phyloP scores from a whole-genome alignment of 2,888 invertebrate species.

The Lymantria monacha region DNA sequence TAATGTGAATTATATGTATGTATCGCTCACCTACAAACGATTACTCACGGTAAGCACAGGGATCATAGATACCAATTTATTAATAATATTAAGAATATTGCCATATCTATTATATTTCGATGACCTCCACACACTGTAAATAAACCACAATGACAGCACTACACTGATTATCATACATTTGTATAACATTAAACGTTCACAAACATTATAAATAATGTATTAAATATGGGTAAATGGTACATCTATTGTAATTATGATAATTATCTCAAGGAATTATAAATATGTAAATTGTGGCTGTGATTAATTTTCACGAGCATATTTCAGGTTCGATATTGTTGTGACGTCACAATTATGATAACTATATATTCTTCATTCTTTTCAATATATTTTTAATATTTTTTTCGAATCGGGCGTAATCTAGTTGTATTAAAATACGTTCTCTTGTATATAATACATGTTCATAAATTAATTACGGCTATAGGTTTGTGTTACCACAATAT shows the following conservation, averaged over 20 bases:
- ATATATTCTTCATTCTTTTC: not conserved
- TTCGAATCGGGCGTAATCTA: too few species aligned
- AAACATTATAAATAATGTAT: conserved; percentile 38
- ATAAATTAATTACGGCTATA: too few species aligned
- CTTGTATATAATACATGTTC: too few species aligned
- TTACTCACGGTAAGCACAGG: too few species aligned
- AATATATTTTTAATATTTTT: too few species aligned
- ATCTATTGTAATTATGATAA: conserved; percentile 23
- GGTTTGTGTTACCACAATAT: too few species aligned
- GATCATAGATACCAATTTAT: too few species aligned
- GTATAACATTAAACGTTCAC: conserved; percentile 26
- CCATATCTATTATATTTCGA: not conserved
- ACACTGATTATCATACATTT: conserved; percentile 20
- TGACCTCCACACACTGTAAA: conserved; percentile 2
- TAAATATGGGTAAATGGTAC: conserved; percentile 33
- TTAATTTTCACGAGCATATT: conserved; percentile 2
- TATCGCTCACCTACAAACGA: too few species aligned
- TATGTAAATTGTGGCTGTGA: conserved; percentile 13
- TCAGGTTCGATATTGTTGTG: not conserved
- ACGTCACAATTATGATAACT: not conserved
- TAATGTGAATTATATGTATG: too few species aligned
- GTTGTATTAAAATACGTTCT: too few species aligned
- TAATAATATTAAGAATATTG: too few species aligned
- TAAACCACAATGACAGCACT: conserved; percentile 20
- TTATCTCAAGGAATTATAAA: conserved; percentile 13